Conservation (phyloP, 2,888 invertebrate species). For the Sepiola atlantica region DNA sequence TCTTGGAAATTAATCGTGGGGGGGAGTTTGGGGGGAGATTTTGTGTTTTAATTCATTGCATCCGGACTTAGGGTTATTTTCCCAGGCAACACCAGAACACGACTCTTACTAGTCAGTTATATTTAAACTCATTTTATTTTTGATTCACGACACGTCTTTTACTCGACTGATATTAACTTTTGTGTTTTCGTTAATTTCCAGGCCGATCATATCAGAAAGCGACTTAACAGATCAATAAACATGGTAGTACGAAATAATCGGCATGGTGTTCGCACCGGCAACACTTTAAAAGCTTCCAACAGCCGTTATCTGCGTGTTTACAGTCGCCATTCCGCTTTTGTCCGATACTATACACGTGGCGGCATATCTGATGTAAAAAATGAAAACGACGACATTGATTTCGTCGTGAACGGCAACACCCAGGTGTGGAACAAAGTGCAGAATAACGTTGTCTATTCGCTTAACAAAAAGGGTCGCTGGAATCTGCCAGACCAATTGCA, state of each 20-base stretch:
- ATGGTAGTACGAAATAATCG: slow-evolving; percentile 62
- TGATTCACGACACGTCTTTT: too few relatives aligned
- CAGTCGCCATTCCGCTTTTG: slow-evolving; percentile 50
- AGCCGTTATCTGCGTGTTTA: slow-evolving; percentile 57
- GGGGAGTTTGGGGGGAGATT: too few relatives aligned
- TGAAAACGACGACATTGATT: neutral
- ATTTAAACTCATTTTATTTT: too few relatives aligned
- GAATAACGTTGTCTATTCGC: slow-evolving; percentile 58
- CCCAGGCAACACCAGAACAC: too few relatives aligned
- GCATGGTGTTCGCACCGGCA: slow-evolving; percentile 62
- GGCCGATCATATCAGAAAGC: neutral
- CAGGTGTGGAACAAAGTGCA: slow-evolving; percentile 35
- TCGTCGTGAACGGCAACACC: neutral
- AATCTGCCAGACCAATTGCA: slow-evolving; percentile 57
- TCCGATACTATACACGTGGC: slow-evolving; percentile 42
- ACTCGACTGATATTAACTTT: too few relatives aligned
- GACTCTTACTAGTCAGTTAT: too few relatives aligned
- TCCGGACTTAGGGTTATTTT: too few relatives aligned
- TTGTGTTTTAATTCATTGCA: too few relatives aligned
- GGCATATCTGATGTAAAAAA: neutral
- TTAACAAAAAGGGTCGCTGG: slow-evolving; percentile 66
- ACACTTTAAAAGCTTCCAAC: slow-evolving; percentile 60
- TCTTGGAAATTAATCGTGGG: too few relatives aligned
- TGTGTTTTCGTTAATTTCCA: neutral
- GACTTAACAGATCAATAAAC: neutral